phyloP scores from a whole-genome alignment of 2,888 invertebrate species.

The Biston betularia region DNA sequence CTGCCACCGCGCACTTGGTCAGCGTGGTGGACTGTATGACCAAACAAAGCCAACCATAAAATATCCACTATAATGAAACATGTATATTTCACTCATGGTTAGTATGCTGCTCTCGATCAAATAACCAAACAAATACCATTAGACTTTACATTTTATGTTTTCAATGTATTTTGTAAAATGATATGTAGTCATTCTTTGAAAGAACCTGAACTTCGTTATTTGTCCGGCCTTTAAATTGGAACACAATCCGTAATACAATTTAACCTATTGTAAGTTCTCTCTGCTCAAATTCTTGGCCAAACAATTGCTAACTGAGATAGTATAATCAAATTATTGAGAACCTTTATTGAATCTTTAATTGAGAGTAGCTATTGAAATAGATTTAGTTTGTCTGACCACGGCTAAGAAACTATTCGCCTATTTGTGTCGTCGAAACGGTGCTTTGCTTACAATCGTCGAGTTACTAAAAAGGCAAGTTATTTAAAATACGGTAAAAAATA shows the following conservation, averaged over 20 bases:
- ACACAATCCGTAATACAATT: slow-evolving; percentile 6
- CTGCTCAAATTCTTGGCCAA: slow-evolving; percentile 1
- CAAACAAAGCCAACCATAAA: too few relatives aligned
- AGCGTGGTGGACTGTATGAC: too few relatives aligned
- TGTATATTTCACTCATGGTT: too few relatives aligned
- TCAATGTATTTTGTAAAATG: neutral
- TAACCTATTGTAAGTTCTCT: slow-evolving; percentile 14
- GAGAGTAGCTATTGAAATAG: slow-evolving; percentile 11
- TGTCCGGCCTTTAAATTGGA: neutral
- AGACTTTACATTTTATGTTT: too few relatives aligned
- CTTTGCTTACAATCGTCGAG: slow-evolving; percentile 12
- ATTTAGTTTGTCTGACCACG: slow-evolving; percentile 11
- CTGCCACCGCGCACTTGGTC: too few relatives aligned
- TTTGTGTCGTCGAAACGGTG: neutral
- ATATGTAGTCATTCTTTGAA: neutral
- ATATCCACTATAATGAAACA: too few relatives aligned
- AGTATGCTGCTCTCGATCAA: too few relatives aligned
- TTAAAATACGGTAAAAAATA: too few relatives aligned
- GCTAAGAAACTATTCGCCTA: neutral
- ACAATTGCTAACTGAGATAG: slow-evolving; percentile 9
- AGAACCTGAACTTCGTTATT: neutral
- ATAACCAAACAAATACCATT: too few relatives aligned
- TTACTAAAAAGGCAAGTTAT: neutral
- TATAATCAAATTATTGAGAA: slow-evolving; percentile 18
- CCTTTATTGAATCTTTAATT: slow-evolving; percentile 18